Percentiles rank a stretch among this genome's conserved stretches.
These are phyloP conservation scores for Oxyscelio sp. DNA, from an alignment of 2,888 invertebrate genomes.

Conservation along the genomic window DNA sequence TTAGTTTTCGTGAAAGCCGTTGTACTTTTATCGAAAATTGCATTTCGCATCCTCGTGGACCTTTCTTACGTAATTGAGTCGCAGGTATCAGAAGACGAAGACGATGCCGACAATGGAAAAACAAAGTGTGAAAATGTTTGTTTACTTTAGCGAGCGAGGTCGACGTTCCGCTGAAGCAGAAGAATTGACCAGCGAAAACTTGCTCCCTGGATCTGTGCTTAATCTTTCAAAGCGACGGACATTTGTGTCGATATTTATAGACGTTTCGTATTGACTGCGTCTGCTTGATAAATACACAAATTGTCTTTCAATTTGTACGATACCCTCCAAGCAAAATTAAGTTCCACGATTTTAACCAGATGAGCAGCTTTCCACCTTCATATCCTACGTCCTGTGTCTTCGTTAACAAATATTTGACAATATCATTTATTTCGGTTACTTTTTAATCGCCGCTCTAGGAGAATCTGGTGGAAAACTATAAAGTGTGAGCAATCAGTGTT, in stretches of 20 bases:
- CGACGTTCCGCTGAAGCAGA: constrained; percentile 30
- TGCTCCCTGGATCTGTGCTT: constrained; percentile 20
- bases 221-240: constrained; percentile 58
- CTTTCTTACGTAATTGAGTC: constrained; percentile 65
- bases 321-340: constrained; percentile 1
- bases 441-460: constrained; percentile 29
- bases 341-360: not conserved
- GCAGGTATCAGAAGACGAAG: constrained; percentile 52
- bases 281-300: constrained; percentile 32
- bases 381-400: no score
- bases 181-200: constrained; percentile 61
- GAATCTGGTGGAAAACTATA: constrained; percentile 63
- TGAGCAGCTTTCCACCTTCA: not conserved
- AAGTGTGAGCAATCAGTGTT: constrained; percentile 66
- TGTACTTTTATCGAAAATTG: constrained; percentile 65
- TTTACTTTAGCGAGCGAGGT: constrained; percentile 35
- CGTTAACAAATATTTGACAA: not conserved
- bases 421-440: constrained; percentile 2
- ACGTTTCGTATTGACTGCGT: constrained; percentile 13
- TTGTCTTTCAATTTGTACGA: constrained; percentile 45
- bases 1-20: constrained; percentile 49
- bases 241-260: constrained; percentile 47
- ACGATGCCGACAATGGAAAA: constrained; percentile 37
- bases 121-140: constrained; percentile 63
- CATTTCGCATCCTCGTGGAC: constrained; percentile 48